Percentiles rank a stretch among this genome's conserved stretches.
Evolutionary conservation across 2,113 vertebrate species (phyloP).

Genomic region (Mesitornis unicolor): DNA sequence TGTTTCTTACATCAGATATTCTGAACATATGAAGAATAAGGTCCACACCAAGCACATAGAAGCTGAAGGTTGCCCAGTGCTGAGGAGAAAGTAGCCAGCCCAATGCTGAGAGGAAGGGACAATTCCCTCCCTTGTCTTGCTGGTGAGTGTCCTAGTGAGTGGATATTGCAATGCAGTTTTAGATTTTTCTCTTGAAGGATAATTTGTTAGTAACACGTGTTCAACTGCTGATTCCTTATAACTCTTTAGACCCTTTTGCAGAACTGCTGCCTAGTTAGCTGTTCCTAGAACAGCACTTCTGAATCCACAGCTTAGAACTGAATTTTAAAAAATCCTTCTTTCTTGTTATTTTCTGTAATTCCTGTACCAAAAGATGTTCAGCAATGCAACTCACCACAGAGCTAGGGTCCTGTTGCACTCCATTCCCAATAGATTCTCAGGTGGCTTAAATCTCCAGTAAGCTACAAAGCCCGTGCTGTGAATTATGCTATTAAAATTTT

Average conservation of each 20-base stretch:
- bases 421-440: neutral
- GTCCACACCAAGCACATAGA: neutral
- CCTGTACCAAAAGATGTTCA: neutral
- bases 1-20: neutral
- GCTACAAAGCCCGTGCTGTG: neutral
- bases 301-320: neutral
- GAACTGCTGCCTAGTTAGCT: neutral
- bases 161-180: neutral
- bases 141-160: neutral
- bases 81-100: neutral
- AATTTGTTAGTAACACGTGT: neutral
- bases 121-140: neutral
- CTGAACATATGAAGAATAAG: neutral
- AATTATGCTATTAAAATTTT: neutral
- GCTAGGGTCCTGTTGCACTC: neutral
- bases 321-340: neutral
- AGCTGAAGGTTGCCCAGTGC: neutral
- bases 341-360: neutral
- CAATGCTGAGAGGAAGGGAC: neutral
- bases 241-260: neutral
- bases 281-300: neutral
- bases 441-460: neutral
- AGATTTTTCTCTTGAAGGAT: neutral
- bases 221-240: neutral
- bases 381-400: neutral